Conservation (phyloP, 2,888 invertebrate species). For the Cistogaster globosa region DNA sequence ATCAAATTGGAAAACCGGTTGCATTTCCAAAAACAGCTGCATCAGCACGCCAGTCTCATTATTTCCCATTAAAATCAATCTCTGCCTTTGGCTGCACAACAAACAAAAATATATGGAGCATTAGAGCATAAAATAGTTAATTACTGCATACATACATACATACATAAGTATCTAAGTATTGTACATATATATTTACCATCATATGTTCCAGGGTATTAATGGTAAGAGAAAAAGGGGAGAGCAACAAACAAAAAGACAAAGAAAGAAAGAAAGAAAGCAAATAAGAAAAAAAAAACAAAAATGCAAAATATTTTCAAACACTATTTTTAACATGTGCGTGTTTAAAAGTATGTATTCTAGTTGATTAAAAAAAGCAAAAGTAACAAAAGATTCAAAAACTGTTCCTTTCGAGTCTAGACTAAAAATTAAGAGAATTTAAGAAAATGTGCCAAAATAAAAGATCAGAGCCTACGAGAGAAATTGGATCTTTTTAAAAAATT, state of each 20-base stretch:
- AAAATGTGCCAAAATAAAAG: slow-evolving; percentile 10
- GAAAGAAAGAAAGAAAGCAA: background rate
- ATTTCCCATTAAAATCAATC: too few species aligned
- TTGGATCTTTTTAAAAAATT: background rate
- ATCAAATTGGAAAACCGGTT: slow-evolving; percentile 45
- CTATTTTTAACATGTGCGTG: background rate
- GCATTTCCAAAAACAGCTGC: slow-evolving; percentile 26
- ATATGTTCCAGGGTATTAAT: too few species aligned
- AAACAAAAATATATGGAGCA: too few species aligned
- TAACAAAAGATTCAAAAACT: background rate
- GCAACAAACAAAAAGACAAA: background rate
- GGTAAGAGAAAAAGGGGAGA: background rate
- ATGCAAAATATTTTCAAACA: slow-evolving; percentile 29
- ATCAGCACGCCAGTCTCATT: too few species aligned
- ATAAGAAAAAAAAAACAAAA: slow-evolving; percentile 9
- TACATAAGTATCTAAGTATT: too few species aligned
- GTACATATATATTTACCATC: too few species aligned
- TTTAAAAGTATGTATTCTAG: background rate
- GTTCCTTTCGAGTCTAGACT: background rate
- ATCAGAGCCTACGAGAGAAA: slow-evolving; percentile 2
- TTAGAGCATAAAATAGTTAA: too few species aligned
- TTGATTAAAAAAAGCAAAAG: background rate
- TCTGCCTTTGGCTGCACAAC: too few species aligned
- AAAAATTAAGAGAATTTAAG: slow-evolving; percentile 21
- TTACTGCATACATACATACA: too few species aligned